Conservation (phyloP, 2,113 vertebrate species). For the Antigone vipio region DNA sequence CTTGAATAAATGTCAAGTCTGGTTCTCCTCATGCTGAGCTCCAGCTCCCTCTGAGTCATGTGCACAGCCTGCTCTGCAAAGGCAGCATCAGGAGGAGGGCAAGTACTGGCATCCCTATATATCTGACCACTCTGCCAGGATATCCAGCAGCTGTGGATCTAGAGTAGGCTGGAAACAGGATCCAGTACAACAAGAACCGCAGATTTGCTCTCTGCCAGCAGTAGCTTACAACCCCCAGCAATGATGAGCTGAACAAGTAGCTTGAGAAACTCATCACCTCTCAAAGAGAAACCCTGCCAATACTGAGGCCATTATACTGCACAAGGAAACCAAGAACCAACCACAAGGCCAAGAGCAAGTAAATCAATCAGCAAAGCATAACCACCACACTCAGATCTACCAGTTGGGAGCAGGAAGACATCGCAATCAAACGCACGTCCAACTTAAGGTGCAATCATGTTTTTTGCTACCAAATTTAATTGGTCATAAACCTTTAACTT, state of each 20-base stretch:
- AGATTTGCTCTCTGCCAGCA: neutral
- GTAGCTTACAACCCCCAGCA: neutral
- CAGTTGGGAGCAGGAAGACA: neutral
- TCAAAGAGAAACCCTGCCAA: neutral
- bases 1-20: neutral
- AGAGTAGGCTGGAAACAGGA: neutral
- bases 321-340: neutral
- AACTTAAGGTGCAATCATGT: rapidly evolving
- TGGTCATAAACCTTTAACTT: rapidly evolving
- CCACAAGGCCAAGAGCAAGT: neutral
- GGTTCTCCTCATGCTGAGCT: neutral
- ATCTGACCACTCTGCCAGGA: neutral
- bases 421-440: rapidly evolving
- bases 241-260: neutral
- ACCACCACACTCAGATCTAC: neutral
- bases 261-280: neutral
- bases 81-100: neutral
- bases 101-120: rapidly evolving
- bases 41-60: neutral
- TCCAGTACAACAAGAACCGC: neutral
- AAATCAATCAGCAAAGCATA: neutral
- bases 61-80: neutral
- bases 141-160: neutral
- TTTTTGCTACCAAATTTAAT: neutral
- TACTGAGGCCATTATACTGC: rapidly evolving